Base-by-base conservation (phyloP, 2,113 vertebrate species). In the Dunckerocampus dactyliophorus region DNA sequence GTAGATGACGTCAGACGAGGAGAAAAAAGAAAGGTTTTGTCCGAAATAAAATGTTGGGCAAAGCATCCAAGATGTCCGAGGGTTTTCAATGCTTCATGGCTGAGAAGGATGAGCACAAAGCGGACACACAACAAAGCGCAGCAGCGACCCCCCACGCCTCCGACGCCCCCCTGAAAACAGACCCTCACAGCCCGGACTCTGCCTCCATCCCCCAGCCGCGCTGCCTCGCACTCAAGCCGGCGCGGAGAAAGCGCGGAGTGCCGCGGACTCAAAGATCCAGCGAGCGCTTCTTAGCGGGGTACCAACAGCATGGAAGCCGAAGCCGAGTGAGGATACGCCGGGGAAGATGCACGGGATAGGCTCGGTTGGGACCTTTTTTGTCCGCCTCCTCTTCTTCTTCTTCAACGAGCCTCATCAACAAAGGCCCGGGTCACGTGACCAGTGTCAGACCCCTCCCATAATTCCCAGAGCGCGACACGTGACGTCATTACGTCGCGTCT, bases 371-470 rank as follows among this genome's bases (percentile, higher is more conserved):
- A 43, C 39, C 39, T 19, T 19, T 47, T 10, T 47, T 47, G 8
- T 47, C 8, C 17, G 19, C 4, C 47, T 47, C 13, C 16, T 31
- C 51, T 17, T 3, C 50, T 16, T 10, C 24, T 31, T 34, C 24
- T 34, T n/a, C 24, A 9, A 50, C 49, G 75, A 74, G 71, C 71
- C 83, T 67, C 74, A 74, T 85, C 84, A 88, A 86, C 84, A 88
- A 88, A 86, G 82, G 59, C 71, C 63, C n/a, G 28, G 19, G 64
- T 47, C 84, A 86, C 81, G 83, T 88, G 86, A 86, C 79, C 57
- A 1, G 46, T 49, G 17, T 12, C 20, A 85, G 81, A 46, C 85
- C 82, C 67, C 85, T 47, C 85, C 81, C 83, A 79, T 65, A 15
- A 42, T 56, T 56, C 37, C 54, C 34, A 13, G 19, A 20, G 54